A percentile compares a stretch with the other conserved stretches of the same genome.
Evolutionary conservation across 2,113 vertebrate species (phyloP).

Genomic region (Clinocottus analis): DNA sequence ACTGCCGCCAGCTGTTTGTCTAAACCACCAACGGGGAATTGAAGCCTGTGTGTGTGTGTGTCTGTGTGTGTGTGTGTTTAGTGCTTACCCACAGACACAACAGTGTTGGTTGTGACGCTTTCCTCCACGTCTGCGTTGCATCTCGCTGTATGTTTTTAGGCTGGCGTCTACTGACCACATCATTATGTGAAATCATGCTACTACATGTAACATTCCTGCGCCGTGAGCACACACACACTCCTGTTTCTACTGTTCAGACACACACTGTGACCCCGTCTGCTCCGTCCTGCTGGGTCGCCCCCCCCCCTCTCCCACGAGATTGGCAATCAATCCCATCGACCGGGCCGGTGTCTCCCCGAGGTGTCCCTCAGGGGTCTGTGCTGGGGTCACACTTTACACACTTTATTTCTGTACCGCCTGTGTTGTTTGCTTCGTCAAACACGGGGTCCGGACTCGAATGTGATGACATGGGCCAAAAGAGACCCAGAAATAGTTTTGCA

Average conservation of each 20-base stretch:
- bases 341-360: slow-evolving; percentile 7
- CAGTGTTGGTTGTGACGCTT: neutral
- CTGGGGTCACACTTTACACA: neutral
- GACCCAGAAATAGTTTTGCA: slow-evolving; percentile 5
- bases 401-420: too few relatives aligned
- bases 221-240: neutral
- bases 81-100: neutral
- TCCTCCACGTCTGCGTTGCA: neutral
- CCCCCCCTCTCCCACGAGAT: too few relatives aligned
- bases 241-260: slow-evolving; percentile 7
- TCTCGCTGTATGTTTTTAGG: neutral
- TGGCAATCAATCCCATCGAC: slow-evolving; percentile 17
- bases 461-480: slow-evolving; percentile 21
- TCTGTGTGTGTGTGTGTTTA: neutral
- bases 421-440: neutral
- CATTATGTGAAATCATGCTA: neutral
- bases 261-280: neutral
- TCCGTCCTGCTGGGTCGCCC: neutral
- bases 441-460: neutral
- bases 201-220: slow-evolving; percentile 36
- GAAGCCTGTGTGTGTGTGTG: slow-evolving; percentile 1
- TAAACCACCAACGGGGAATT: neutral
- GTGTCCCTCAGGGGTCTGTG: neutral
- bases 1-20: slow-evolving; percentile 4
- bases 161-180: slow-evolving; percentile 1